These are phyloP conservation scores for Onychostoma macrolepis DNA, from an alignment of 2,113 vertebrate genomes.

Conservation along the genomic window DNA sequence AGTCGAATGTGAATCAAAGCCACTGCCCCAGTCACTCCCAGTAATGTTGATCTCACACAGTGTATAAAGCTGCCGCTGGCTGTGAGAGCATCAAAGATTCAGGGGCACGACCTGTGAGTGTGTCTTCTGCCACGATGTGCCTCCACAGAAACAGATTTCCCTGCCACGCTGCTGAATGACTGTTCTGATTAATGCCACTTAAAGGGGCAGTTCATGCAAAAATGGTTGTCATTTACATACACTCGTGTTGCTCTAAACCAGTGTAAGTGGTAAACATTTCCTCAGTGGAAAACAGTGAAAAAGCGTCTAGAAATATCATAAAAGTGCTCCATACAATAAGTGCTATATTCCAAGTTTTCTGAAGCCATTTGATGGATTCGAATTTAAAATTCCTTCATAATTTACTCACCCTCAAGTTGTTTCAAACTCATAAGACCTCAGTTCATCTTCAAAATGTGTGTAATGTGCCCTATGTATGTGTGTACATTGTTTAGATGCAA, in stretches of 20 bases:
- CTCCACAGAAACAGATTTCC: not conserved
- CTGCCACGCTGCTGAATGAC: not conserved
- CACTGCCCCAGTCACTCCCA: not conserved
- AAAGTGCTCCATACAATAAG: not conserved
- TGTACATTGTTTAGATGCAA: no score
- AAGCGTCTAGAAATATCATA: not conserved
- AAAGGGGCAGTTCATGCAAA: not conserved
- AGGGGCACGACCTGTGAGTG: not conserved
- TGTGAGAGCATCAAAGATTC: not conserved
- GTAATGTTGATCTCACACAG: not conserved
- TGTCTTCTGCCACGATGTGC: constrained; percentile 1
- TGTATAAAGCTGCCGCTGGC: not conserved
- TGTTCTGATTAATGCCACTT: not conserved
- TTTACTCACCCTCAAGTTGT: not conserved
- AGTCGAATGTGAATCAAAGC: not conserved
- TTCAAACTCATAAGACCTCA: not conserved
- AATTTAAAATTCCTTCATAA: not conserved
- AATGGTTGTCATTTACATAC: not conserved
- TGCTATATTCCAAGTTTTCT: not conserved
- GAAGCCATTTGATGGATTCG: not conserved
- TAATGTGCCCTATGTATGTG: no score
- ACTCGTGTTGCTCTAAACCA: not conserved
- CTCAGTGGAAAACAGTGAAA: not conserved
- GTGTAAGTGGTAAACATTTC: not conserved
- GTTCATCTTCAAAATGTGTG: no score